Conservation (phyloP, 2,113 vertebrate genomes). For the Pollimyrus isidori region DNA sequence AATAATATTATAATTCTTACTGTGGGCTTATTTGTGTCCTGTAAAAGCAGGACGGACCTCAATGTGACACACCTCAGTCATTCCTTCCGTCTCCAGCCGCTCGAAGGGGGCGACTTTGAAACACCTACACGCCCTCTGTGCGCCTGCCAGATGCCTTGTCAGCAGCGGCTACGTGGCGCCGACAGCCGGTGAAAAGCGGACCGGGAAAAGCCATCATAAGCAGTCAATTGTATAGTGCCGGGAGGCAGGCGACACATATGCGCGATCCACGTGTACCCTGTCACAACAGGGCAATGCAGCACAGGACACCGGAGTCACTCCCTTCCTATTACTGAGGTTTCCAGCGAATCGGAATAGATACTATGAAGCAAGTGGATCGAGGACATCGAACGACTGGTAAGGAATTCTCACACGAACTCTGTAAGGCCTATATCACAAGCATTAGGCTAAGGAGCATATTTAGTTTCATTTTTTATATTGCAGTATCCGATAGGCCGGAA, state of each 20-base stretch:
- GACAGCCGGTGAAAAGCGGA: background rate
- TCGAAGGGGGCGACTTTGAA: background rate
- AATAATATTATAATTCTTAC: background rate
- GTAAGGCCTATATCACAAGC: background rate
- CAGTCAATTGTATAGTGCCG: background rate
- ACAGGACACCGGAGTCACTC: constrained; percentile 33
- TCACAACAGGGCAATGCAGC: constrained; percentile 51
- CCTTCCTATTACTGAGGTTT: background rate
- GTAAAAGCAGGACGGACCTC: background rate
- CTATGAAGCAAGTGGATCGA: background rate
- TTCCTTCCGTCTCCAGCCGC: background rate
- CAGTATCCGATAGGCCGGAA: background rate
- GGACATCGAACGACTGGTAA: background rate
- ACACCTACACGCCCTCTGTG: background rate
- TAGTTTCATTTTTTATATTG: background rate
- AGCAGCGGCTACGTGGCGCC: constrained; percentile 10
- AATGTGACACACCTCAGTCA: background rate
- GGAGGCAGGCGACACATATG: background rate
- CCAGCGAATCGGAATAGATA: background rate
- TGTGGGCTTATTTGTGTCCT: background rate
- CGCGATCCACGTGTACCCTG: constrained; percentile 55
- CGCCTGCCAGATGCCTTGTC: constrained; percentile 1
- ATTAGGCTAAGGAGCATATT: background rate
- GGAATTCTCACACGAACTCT: background rate
- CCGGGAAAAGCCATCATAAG: background rate